Evolutionary conservation across 2,888 invertebrate species (phyloP).

Genomic region (Mantis religiosa): DNA sequence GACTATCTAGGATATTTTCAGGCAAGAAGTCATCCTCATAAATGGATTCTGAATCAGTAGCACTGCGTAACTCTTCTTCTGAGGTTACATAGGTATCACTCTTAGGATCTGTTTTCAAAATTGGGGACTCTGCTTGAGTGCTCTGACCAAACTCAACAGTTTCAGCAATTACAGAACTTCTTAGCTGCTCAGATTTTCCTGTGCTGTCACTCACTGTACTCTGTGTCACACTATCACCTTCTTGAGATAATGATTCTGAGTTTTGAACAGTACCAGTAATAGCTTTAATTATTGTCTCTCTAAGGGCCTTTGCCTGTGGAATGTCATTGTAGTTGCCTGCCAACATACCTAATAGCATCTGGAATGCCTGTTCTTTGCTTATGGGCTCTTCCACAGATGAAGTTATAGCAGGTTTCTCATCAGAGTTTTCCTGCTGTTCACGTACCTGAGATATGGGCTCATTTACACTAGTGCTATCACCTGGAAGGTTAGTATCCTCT

Average conservation of each 20-base stretch:
- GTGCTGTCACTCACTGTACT: neutral
- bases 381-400: neutral
- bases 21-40: constrained; percentile 3
- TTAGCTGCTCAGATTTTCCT: neutral
- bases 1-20: neutral
- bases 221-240: neutral
- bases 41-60: constrained; percentile 10
- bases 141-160: neutral
- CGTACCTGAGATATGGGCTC: constrained; percentile 5
- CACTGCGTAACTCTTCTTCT: neutral
- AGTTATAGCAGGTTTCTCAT: constrained; percentile 5
- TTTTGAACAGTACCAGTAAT: neutral
- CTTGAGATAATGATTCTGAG: neutral
- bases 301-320: constrained; percentile 15
- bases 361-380: constrained; percentile 17
- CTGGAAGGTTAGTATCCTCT: neutral
- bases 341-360: constrained; percentile 7
- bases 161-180: neutral
- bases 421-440: neutral
- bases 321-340: constrained; percentile 14
- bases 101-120: neutral
- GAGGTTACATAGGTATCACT: neutral
- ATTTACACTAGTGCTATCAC: neutral
- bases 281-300: constrained; percentile 10
- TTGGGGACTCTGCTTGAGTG: neutral